phyloP scores from a whole-genome alignment of 2,113 vertebrate genomes.

The Euleptes europaea region DNA sequence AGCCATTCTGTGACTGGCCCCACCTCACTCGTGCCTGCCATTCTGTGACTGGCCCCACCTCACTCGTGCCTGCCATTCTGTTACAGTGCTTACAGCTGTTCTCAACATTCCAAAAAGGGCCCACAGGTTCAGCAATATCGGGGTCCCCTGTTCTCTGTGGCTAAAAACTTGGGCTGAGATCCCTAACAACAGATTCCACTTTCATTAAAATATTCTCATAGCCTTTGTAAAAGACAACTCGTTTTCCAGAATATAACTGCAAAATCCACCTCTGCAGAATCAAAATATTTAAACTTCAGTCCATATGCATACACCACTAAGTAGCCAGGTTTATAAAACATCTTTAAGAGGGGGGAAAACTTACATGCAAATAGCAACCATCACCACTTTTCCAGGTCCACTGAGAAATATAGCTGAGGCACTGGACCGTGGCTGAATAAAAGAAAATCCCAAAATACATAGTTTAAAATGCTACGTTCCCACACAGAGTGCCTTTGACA shows the following conservation, averaged over 20 bases:
- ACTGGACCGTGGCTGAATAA: constrained; percentile 88
- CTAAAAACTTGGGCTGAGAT: neutral
- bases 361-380: constrained; percentile 99
- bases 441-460: constrained; percentile 28
- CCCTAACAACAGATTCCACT: neutral
- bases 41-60: too few relatives aligned
- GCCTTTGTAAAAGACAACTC: neutral
- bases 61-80: too few relatives aligned
- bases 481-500: neutral
- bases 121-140: too few relatives aligned
- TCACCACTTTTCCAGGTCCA: constrained; percentile 97
- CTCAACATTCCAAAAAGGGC: too few relatives aligned
- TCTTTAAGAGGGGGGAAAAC: constrained; percentile 54
- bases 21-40: too few relatives aligned
- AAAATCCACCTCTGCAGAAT: too few relatives aligned
- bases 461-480: constrained; percentile 17
- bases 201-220: neutral
- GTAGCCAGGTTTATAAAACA: neutral
- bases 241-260: neutral
- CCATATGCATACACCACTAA: neutral
- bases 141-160: too few relatives aligned
- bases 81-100: too few relatives aligned
- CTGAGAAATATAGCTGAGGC: constrained; percentile 85
- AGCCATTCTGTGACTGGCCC: too few relatives aligned
- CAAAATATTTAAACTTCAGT: neutral